These are phyloP conservation scores for Baryphthengus martii DNA, from an alignment of 2,113 vertebrate species.

Conservation along the genomic window DNA sequence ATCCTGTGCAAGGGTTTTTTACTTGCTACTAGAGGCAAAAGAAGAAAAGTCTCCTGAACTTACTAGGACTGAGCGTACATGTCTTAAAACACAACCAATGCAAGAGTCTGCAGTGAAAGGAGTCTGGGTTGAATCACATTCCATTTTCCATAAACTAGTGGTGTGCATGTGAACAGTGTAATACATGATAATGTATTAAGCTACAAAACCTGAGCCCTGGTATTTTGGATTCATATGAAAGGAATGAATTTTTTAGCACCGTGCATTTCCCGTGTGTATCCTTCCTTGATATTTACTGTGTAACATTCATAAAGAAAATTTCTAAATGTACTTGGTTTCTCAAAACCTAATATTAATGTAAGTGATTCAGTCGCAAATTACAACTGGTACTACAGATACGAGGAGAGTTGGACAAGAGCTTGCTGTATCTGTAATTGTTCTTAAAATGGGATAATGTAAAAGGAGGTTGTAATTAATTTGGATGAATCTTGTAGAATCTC, in stretches of 20 bases:
- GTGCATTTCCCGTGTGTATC: not conserved
- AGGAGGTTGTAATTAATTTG: not conserved
- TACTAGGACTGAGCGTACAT: not conserved
- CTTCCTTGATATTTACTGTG: not conserved
- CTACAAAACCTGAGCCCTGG: not conserved
- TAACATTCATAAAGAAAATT: not conserved
- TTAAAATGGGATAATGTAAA: not conserved
- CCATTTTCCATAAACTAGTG: not conserved
- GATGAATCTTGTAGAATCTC: not conserved
- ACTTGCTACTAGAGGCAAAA: not conserved
- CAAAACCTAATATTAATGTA: not conserved
- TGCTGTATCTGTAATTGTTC: not conserved
- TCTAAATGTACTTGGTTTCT: not conserved
- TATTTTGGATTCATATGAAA: not conserved
- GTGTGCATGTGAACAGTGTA: not conserved
- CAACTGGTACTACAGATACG: not conserved
- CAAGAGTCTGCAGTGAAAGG: not conserved
- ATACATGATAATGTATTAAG: not conserved
- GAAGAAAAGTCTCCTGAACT: not conserved
- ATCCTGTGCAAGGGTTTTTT: not conserved
- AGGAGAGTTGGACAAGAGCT: not conserved
- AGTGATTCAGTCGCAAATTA: not conserved
- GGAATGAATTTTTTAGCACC: not conserved
- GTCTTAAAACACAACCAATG: not conserved
- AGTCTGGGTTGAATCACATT: not conserved